Base-by-base conservation (phyloP, 2,797 vertebrate species). In the Scarus forsteni region DNA sequence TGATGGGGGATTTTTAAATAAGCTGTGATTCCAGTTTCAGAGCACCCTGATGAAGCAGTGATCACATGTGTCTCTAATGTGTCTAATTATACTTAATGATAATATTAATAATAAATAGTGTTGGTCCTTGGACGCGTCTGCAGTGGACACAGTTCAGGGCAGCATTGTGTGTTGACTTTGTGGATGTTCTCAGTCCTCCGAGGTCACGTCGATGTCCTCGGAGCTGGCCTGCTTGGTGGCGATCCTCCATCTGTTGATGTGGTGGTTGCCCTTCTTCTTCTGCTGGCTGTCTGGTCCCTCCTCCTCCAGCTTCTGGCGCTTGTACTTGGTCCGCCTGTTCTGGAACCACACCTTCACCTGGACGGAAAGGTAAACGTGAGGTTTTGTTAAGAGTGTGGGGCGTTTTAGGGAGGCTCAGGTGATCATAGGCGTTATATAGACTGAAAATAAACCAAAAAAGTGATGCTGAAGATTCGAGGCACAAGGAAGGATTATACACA, bases 301-400 rank as follows among this genome's bases (percentile, higher is more conserved):
- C 81, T 99, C 98, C 83, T 99, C 98, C 93, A 99, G 91, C 90
- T 99, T 99, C 93, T 99, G 98, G 1, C 98, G 92, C 93, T 99
- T 99, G 93, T 99, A 98, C 86, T 99, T 99, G 57, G 98, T 99
- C 91, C 98, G 89, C 82, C 98, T 79, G 94, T 99, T 99, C 90
- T 99, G 98, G 91, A 99, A 99, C 98, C 98, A 99, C 19, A 99
- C 98, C 90, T 99, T 99, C 88, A 99, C 98, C 98, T 99, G 61
- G 52, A 8, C 7, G 66, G 63, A 39, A 4, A n/a, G 12, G 13
- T 0, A 11, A 10, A 51, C 10, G 1, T 5, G n/a, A 11, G 39
- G 7, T 19, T 8, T 9, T 8, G n/a, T 48, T 7, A 6, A 27
- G 4, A 27, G 27, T 2, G 27, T 27, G 27, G 2, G 27, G 2